phyloP scores from a whole-genome alignment of 2,113 vertebrate genomes.

The Psittacula cyanocephala region DNA sequence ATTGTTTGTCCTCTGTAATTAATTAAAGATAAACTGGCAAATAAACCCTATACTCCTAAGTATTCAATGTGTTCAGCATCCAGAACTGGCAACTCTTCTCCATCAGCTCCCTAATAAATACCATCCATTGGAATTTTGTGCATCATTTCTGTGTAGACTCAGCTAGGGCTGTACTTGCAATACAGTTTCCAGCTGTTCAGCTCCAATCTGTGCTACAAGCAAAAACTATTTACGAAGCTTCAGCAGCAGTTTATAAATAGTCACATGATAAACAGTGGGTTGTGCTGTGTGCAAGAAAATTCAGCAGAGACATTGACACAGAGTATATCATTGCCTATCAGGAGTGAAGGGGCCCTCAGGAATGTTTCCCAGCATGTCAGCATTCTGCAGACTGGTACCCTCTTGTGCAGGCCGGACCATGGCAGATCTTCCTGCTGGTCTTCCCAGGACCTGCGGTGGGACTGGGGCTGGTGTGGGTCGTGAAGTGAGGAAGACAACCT shows the following conservation, averaged over 20 bases:
- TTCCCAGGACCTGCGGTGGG: background rate
- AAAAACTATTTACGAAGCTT: constrained; percentile 49
- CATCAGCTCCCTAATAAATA: constrained; percentile 41
- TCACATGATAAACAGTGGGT: constrained; percentile 54
- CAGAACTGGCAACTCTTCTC: constrained; percentile 6
- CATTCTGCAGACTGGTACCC: background rate
- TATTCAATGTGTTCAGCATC: background rate
- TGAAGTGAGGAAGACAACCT: background rate
- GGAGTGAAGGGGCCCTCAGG: background rate
- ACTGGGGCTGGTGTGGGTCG: rapidly evolving
- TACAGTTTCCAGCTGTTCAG: constrained; percentile 73
- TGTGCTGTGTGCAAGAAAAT: constrained; percentile 4
- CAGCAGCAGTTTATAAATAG: constrained; percentile 44
- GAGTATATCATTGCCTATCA: constrained; percentile 5
- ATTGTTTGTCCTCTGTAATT: background rate
- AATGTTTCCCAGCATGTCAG: background rate
- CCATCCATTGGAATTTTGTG: constrained; percentile 63
- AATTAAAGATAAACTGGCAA: background rate
- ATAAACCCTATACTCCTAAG: background rate
- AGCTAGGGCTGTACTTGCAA: constrained; percentile 29
- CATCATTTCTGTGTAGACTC: constrained; percentile 56
- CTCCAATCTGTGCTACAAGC: constrained; percentile 46
- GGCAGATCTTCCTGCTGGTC: background rate
- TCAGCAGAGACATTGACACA: background rate
- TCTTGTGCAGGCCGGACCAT: background rate